These are phyloP conservation scores for Aurelia coerulea DNA, from an alignment of 30 jellyfish, hydroid and myxozoan species.

Conservation along the genomic window DNA sequence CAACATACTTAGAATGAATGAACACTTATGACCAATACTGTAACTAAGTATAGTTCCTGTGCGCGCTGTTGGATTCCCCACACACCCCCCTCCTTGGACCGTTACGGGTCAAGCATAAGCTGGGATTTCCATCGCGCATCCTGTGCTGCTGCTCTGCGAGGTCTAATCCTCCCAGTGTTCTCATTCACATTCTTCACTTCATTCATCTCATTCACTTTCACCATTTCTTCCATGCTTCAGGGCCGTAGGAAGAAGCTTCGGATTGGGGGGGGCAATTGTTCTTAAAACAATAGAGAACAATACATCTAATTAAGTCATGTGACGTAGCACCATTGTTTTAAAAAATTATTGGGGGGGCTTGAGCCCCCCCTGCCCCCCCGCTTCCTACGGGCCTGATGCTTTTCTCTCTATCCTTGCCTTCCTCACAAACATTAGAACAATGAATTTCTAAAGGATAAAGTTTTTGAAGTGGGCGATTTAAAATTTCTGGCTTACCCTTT, in stretches of 20 bases:
- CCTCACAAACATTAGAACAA: background rate
- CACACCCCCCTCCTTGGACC: constrained; percentile 81
- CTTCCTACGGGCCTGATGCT: too few relatives aligned
- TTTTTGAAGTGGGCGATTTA: constrained; percentile 31
- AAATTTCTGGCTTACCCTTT: constrained; percentile 40
- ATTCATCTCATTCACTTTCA: background rate
- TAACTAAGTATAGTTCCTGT: background rate
- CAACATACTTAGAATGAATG: too few relatives aligned
- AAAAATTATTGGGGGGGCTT: too few relatives aligned
- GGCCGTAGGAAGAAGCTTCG: too few relatives aligned
- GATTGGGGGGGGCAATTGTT: too few relatives aligned
- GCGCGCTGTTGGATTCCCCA: constrained; percentile 11
- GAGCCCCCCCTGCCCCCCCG: too few relatives aligned
- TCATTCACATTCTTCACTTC: constrained; percentile 5
- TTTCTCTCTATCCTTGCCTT: constrained; percentile 19
- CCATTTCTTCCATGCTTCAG: constrained; percentile 19
- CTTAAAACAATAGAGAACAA: too few relatives aligned
- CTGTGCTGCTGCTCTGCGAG: constrained; percentile 63
- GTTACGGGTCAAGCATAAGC: constrained; percentile 64
- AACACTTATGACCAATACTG: too few relatives aligned
- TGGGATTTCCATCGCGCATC: constrained; percentile 62
- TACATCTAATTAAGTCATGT: too few relatives aligned
- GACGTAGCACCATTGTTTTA: too few relatives aligned
- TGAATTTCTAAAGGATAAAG: constrained; percentile 21
- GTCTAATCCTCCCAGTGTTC: background rate